Evolutionary conservation across 2,888 invertebrate genomes (phyloP), one percentile per base, ranked within the genome.

Genomic region (Scaeva pyrastri): DNA sequence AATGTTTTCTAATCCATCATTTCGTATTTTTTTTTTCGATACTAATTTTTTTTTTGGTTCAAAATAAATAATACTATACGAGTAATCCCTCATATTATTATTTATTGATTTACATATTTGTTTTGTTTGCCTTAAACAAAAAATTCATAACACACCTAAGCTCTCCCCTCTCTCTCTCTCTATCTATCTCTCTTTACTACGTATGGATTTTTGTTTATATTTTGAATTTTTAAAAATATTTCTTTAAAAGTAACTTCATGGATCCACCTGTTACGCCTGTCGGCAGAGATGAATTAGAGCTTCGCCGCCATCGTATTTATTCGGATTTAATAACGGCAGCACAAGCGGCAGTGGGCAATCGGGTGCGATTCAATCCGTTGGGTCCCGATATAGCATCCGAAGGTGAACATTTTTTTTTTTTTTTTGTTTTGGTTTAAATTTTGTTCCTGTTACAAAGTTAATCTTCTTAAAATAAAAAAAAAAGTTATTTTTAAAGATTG

Each of bases 301-400:
- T 96, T 89, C 94, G 96, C 87, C 94, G 96, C 77, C 96, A 96
- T 91, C 94, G 96, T 89, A 95, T 96, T 92, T 96, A 96, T 92
- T 95, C 96, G 72, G 96, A 96, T 90, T 94, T 96, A 81, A 94
- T 96, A 88, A 94, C 94, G 89, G 96, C 96, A 88, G 95, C 96
- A 56, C 94, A 95, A 90, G 95, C 95, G 88, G 95, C 95, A 70
- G 94, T 95, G 71, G 95, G 96, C 91, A 96, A 96, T 92, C 95
- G 95, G 89, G 96, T 96, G 88, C 94, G 95, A 86, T 96, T 96
- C 93, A 96, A 96, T 92, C 96, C 96, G 21, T 93, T 96, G 60
- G 95, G 95, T 88, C 95, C 95, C 55, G 93, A 94, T 88, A 79
- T 62, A 50, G 94, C 94, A 91, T 94, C 95, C 95, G 93, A 94